These are phyloP conservation scores for Enteromius mattozi DNA, from an alignment of 2,797 vertebrate species.

Conservation along the genomic window DNA sequence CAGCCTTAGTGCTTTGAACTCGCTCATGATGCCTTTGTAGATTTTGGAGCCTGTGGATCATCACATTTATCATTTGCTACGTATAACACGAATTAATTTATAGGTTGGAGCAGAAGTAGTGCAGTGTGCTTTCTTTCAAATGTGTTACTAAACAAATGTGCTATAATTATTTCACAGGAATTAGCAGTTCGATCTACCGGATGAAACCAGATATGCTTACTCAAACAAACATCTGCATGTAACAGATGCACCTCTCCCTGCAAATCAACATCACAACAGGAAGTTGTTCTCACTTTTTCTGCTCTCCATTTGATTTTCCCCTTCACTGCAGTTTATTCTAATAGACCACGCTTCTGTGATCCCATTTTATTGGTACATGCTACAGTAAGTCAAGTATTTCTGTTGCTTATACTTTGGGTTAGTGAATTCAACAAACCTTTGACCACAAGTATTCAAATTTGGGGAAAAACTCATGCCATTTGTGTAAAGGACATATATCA, in stretches of 20 bases:
- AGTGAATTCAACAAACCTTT: not conserved
- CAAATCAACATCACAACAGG: constrained; percentile 45
- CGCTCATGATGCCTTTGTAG: not conserved
- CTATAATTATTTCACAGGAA: constrained; percentile 50
- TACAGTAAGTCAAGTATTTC: not conserved
- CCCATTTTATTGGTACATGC: constrained; percentile 25
- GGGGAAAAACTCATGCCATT: not conserved
- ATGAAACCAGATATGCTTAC: constrained; percentile 20
- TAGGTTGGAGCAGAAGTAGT: not conserved
- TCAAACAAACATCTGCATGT: constrained; percentile 52
- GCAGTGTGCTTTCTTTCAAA: constrained; percentile 4
- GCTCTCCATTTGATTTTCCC: constrained; percentile 23
- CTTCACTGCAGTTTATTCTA: constrained; percentile 31
- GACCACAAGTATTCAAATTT: not conserved
- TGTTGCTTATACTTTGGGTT: not conserved
- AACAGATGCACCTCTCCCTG: constrained; percentile 54
- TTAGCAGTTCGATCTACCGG: constrained; percentile 48
- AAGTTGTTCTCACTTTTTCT: constrained; percentile 2
- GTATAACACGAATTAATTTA: not conserved
- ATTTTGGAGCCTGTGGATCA: not conserved
- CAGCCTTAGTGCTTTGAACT: not conserved
- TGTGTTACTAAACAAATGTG: constrained; percentile 49
- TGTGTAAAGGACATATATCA: not conserved
- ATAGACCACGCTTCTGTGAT: constrained; percentile 13
- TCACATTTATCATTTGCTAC: not conserved